Conservation (phyloP, 1,140 invertebrate species). For the Drosophila baimaii region DNA sequence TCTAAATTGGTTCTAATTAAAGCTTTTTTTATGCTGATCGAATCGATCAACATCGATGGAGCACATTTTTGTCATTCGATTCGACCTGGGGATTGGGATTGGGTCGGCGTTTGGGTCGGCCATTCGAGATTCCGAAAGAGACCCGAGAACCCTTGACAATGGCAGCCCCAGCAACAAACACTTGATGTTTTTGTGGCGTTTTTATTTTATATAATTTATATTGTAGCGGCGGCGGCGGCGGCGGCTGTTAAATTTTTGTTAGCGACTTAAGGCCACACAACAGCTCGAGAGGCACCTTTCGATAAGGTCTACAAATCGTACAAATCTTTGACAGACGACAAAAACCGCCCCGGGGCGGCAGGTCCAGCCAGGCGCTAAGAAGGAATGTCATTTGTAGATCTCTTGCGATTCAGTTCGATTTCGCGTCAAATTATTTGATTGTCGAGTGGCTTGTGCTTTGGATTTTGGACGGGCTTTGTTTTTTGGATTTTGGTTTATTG, state of each 20-base stretch:
- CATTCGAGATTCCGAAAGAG: constrained; percentile 14
- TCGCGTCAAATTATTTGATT: constrained; percentile 69
- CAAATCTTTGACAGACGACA: constrained; percentile 72
- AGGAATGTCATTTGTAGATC: constrained; percentile 71
- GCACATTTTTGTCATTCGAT: constrained; percentile 73
- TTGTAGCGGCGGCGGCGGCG: constrained; percentile 63
- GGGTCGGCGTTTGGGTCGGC: no score
- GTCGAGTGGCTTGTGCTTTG: constrained; percentile 60
- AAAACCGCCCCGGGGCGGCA: constrained; percentile 52
- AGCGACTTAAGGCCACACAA: constrained; percentile 73
- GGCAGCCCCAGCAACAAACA: constrained; percentile 70
- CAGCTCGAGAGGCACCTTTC: constrained; percentile 64
- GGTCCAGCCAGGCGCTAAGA: constrained; percentile 68
- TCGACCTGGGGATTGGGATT: constrained; percentile 53
- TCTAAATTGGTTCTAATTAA: constrained; percentile 82
- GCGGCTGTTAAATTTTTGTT: constrained; percentile 72
- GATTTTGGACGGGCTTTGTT: neutral
- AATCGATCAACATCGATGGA: constrained; percentile 70
- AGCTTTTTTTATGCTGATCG: constrained; percentile 76
- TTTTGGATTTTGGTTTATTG: constrained; percentile 8
- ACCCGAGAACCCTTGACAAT: constrained; percentile 51
- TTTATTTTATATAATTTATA: constrained; percentile 34
- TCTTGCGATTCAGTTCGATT: constrained; percentile 41
- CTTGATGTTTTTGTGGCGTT: constrained; percentile 76
- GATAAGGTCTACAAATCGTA: constrained; percentile 64